phyloP scores from a whole-genome alignment of 2,888 invertebrate genomes.

The Lacanobia oleracea region DNA sequence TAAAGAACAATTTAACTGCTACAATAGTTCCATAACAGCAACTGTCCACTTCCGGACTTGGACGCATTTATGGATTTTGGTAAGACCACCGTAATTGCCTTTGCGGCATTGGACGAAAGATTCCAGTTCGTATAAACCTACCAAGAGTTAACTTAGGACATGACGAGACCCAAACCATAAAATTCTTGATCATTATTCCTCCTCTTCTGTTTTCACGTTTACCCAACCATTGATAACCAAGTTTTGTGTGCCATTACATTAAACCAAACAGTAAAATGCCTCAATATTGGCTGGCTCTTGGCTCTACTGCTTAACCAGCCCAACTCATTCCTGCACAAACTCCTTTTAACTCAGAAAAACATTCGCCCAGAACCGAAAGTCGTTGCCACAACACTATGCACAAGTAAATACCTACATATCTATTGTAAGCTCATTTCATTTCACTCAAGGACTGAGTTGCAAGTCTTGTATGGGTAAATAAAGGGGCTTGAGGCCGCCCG shows the following conservation, averaged over 20 bases:
- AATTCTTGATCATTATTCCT: not conserved
- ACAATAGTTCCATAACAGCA: not conserved
- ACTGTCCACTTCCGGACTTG: not conserved
- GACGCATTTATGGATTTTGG: not conserved
- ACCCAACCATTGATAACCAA: not conserved
- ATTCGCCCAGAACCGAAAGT: not conserved
- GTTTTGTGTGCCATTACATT: not conserved
- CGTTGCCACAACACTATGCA: constrained; percentile 13
- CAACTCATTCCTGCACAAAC: not conserved
- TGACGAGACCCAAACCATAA: not conserved
- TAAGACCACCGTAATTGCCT: not conserved
- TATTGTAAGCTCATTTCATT: constrained; percentile 64
- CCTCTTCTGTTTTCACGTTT: not conserved
- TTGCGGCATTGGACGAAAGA: no score
- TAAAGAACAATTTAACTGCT: not conserved
- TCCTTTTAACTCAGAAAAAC: not conserved
- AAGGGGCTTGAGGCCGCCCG: constrained; percentile 77
- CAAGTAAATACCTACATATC: constrained; percentile 22
- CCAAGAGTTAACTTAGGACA: not conserved
- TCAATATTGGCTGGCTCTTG: not conserved
- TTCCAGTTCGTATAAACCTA: not conserved
- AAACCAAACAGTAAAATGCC: no score
- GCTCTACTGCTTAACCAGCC: not conserved
- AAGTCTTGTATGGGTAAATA: constrained; percentile 77
- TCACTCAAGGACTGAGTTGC: constrained; percentile 62